Evolutionary conservation across 2,888 invertebrate species (phyloP).

Genomic region (Eupithecia subfuscata): DNA sequence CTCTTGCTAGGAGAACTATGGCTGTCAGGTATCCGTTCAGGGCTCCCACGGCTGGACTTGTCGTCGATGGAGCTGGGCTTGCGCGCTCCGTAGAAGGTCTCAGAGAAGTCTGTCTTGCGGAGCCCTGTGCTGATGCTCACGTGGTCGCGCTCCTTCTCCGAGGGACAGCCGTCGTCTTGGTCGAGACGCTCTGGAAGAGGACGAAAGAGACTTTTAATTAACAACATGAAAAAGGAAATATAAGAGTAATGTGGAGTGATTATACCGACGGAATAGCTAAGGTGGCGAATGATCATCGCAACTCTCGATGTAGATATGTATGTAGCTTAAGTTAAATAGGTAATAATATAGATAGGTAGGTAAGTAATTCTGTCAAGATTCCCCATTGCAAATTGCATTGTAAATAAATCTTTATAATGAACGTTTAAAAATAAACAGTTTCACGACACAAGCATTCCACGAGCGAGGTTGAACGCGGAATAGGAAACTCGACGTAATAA

Average conservation of each 20-base stretch:
- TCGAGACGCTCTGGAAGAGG: conserved; percentile 86
- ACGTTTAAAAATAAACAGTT: conserved; percentile 12
- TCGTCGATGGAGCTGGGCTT: conserved; percentile 72
- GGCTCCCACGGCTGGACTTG: conserved; percentile 73
- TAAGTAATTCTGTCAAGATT: not conserved
- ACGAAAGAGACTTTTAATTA: not conserved
- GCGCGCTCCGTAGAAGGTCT: conserved; percentile 84
- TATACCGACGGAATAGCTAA: not conserved
- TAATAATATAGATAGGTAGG: no score
- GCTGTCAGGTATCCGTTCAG: conserved; percentile 73
- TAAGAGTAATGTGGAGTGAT: not conserved
- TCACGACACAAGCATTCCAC: conserved; percentile 12
- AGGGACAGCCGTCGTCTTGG: conserved; percentile 75
- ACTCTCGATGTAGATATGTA: not conserved
- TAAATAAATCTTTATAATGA: not conserved
- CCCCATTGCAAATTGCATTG: not conserved
- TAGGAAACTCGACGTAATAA: conserved; percentile 28
- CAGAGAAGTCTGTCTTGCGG: conserved; percentile 87
- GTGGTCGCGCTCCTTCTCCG: conserved; percentile 80
- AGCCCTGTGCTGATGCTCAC: conserved; percentile 88
- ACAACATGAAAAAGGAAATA: not conserved
- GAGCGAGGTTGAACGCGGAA: conserved; percentile 17
- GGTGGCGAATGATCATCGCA: not conserved
- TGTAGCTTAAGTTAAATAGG: no score
- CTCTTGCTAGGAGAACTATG: conserved; percentile 74